Evolutionary conservation across 2,113 vertebrate genomes (phyloP), one percentile per base, ranked within the genome.

Genomic region (Salvelinus fontinalis): DNA sequence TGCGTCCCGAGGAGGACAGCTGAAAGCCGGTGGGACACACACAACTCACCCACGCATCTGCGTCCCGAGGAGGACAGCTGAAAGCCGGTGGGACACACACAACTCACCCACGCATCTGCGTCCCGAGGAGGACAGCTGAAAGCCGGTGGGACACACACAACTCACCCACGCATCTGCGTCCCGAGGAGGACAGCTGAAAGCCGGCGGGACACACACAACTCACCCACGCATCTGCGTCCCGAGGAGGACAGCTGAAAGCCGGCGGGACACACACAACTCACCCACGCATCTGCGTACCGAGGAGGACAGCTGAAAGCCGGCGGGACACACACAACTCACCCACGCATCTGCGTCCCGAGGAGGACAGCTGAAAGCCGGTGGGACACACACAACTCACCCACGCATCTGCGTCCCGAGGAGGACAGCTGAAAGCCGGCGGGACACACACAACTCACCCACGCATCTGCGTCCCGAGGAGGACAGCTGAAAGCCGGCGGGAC

Each of bases 221-320:
- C 94, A 99, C 98, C 98, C 91, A 96, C 89, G 92, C 98, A 99
- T 90, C 94, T 94, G 76, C 93, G 95, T 87, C 97, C 97, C 1
- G 93, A 94, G 22, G 94, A 92, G 67, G 97, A 96, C 67, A 99
- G 88, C 77, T 96, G 92, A 91, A 97, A 24, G 24, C 24, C 24
- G 24, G 24, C 24, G 24, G 24, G 24, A 24, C 24, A 24, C 24
- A 99, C 1, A 48, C 44, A 48, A 84, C 84, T 93, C 94, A 99
- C 98, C 98, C 91, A 96, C 89, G 92, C 98, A 99, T 90, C 94
- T 94, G 76, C 93, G 95, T 87, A 97, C 97, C 1, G 93, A 94
- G 22, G 94, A 92, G 67, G 97, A 96, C 67, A 99, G 88, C 77
- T 96, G 92, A 91, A 97, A 24, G 24, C 24, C 24, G 24, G 24